These are phyloP conservation scores for Orestias chungarensis DNA, from an alignment of 2,797 vertebrate species.

Conservation along the genomic window DNA sequence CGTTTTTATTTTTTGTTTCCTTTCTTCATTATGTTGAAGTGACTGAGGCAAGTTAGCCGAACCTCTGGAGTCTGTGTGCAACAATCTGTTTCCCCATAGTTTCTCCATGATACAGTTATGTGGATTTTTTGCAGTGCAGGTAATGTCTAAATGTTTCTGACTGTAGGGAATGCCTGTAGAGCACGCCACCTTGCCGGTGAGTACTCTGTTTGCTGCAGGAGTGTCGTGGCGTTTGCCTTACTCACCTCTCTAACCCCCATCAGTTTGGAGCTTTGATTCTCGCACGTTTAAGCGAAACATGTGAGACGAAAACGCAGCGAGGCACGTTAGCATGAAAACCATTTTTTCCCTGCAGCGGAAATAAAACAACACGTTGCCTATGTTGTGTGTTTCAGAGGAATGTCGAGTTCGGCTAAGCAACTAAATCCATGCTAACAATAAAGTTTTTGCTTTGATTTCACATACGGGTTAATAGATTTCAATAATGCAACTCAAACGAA, in stretches of 20 bases:
- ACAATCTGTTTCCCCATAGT: constrained; percentile 7
- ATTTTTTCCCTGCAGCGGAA: constrained; percentile 1
- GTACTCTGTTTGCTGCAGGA: constrained; percentile 59
- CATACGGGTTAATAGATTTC: neutral
- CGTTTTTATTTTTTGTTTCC: constrained; percentile 1
- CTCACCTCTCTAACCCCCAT: constrained; percentile 53
- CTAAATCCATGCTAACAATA: neutral
- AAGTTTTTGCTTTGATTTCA: neutral
- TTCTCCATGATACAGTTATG: constrained; percentile 17
- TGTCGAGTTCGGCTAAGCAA: neutral
- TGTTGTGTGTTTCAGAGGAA: neutral
- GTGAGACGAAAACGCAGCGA: constrained; percentile 19
- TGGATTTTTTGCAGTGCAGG: constrained; percentile 12
- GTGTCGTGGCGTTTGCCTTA: constrained; percentile 60
- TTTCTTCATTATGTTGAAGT: constrained; percentile 14
- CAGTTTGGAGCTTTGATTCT: constrained; percentile 18
- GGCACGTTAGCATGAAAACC: constrained; percentile 47
- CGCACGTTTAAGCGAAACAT: constrained; percentile 35
- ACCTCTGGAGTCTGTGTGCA: constrained; percentile 14
- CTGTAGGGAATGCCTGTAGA: constrained; percentile 76
- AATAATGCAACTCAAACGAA: neutral
- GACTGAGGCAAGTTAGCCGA: constrained; percentile 36
- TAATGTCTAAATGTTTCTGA: constrained; percentile 50
- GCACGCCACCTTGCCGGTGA: constrained; percentile 85
- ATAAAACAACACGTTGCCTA: neutral